These are phyloP conservation scores for Xylocopa sonorina DNA, from an alignment of 1,140 invertebrate species.

Conservation along the genomic window DNA sequence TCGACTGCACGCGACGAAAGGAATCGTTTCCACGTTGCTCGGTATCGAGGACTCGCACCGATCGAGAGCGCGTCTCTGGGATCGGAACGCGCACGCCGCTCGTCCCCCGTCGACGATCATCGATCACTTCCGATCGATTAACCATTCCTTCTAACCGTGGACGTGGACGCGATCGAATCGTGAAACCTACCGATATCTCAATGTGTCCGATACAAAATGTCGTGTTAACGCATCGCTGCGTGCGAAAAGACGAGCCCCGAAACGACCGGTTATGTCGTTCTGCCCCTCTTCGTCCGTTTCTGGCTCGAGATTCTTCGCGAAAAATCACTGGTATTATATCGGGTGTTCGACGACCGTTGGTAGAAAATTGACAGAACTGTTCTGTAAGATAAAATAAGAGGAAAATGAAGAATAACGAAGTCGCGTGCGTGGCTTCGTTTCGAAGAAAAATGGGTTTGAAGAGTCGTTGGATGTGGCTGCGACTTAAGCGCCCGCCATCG, in stretches of 20 bases:
- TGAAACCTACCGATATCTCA: slow-evolving; percentile 35
- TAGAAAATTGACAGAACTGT: too few relatives aligned
- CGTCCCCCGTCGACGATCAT: slow-evolving; percentile 9
- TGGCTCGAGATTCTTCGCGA: too few relatives aligned
- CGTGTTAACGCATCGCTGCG: slow-evolving; percentile 41
- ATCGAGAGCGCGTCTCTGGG: too few relatives aligned
- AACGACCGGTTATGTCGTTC: slow-evolving; percentile 8
- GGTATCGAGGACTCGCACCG: too few relatives aligned
- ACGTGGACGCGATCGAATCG: slow-evolving; percentile 18
- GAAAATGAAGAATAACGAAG: too few relatives aligned
- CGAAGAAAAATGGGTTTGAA: too few relatives aligned
- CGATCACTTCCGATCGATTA: slow-evolving; percentile 51
- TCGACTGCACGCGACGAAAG: slow-evolving; percentile 13
- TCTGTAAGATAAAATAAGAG: too few relatives aligned
- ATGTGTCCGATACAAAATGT: slow-evolving; percentile 36
- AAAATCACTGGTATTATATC: too few relatives aligned
- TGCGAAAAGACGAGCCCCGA: slow-evolving; percentile 6
- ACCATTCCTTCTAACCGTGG: slow-evolving; percentile 18
- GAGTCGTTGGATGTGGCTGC: too few relatives aligned
- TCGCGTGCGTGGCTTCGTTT: too few relatives aligned
- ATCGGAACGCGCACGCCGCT: not conserved
- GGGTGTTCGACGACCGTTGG: too few relatives aligned
- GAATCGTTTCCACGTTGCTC: not conserved
- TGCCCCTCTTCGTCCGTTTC: not conserved
- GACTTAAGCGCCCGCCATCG: too few relatives aligned